These are phyloP conservation scores for Petrocephalus sullivani DNA, from an alignment of 2,797 vertebrate species.

Conservation along the genomic window DNA sequence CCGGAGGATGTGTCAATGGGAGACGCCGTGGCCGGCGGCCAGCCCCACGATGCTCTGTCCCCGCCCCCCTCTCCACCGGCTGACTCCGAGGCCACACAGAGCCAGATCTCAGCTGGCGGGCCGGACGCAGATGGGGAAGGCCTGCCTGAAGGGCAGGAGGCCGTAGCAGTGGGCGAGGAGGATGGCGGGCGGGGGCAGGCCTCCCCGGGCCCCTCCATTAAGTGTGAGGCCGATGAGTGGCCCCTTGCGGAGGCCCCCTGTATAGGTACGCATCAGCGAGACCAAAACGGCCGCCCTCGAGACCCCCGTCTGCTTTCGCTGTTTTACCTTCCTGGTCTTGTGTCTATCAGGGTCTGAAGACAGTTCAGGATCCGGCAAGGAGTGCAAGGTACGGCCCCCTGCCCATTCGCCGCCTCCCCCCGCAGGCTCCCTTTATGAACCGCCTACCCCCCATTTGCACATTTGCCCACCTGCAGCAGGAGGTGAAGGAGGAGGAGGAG, in stretches of 20 bases:
- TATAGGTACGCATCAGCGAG: conserved; percentile 45
- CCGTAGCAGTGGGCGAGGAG: conserved; percentile 26
- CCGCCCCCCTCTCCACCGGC: conserved; percentile 14
- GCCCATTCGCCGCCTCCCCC: conserved; percentile 7
- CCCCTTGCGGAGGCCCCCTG: conserved; percentile 58
- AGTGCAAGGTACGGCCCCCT: conserved; percentile 57
- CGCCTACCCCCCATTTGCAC: too few relatives aligned
- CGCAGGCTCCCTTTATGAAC: conserved; percentile 25
- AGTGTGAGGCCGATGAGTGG: conserved; percentile 68
- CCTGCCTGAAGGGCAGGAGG: conserved; percentile 39
- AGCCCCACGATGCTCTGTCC: conserved; percentile 2
- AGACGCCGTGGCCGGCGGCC: not conserved
- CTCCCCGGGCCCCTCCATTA: conserved; percentile 45
- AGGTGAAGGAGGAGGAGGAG: conserved; percentile 68
- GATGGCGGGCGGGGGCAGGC: conserved; percentile 28
- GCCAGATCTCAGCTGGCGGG: not conserved
- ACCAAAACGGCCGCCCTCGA: not conserved
- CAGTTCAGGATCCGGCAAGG: conserved; percentile 68
- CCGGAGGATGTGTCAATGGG: conserved; percentile 45
- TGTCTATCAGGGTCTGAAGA: conserved; percentile 63
- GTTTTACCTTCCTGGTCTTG: not conserved
- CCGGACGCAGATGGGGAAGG: not conserved
- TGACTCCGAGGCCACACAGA: conserved; percentile 37
- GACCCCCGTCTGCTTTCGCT: not conserved
- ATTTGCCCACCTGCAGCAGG: conserved; percentile 44